phyloP scores from a whole-genome alignment of 2,797 vertebrate species.

The Hypotaenidia philippensis region DNA sequence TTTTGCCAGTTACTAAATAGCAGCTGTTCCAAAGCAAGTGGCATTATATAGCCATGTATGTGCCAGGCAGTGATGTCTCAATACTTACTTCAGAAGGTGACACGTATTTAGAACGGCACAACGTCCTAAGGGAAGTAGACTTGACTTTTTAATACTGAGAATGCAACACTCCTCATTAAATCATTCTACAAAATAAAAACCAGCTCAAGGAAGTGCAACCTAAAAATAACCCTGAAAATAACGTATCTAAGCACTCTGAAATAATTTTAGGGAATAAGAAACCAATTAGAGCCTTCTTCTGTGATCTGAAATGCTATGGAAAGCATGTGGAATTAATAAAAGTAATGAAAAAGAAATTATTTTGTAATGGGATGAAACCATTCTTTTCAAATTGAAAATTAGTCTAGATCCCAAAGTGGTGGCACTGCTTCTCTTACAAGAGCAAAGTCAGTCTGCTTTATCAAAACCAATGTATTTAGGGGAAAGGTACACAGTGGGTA shows the following conservation, averaged over 20 bases:
- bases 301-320: not conserved
- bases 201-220: not conserved
- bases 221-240: conserved; percentile 2
- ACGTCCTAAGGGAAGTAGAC: not conserved
- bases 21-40: not conserved
- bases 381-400: not conserved
- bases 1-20: not conserved
- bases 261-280: not conserved
- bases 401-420: not conserved
- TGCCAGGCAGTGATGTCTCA: not conserved
- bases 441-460: not conserved
- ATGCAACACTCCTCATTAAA: not conserved
- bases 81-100: not conserved
- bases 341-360: not conserved
- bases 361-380: not conserved
- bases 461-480: not conserved
- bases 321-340: not conserved
- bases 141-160: not conserved
- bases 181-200: not conserved
- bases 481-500: not conserved
- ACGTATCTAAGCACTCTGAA: not conserved
- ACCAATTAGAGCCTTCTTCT: not conserved
- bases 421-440: not conserved
- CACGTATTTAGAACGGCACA: not conserved
- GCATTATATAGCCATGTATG: accelerated